Evolutionary conservation across 2,113 vertebrate genomes (phyloP).

Genomic region (Genyomyrus donnyi): DNA sequence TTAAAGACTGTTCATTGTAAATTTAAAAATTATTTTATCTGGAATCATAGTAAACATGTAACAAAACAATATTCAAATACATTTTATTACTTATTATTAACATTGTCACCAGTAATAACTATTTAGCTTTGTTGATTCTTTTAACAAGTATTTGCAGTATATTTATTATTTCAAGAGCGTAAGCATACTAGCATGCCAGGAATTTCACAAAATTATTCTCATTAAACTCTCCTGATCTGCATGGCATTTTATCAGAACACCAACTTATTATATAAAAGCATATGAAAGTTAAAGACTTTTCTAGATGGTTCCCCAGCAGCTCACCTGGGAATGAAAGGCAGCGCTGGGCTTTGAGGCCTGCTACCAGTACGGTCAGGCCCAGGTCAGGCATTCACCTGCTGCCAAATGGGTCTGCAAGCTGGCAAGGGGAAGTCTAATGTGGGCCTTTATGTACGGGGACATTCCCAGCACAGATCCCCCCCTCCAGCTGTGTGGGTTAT

Average conservation of each 20-base stretch:
- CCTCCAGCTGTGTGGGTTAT: constrained; percentile 6
- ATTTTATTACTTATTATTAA: not conserved
- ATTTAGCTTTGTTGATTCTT: not conserved
- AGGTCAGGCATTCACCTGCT: constrained; percentile 31
- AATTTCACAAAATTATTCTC: not conserved
- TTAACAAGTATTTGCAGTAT: not conserved
- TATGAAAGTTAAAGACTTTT: constrained; percentile 4
- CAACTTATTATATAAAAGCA: not conserved
- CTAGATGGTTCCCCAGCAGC: not conserved
- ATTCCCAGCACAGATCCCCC: constrained; percentile 32
- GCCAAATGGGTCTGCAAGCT: constrained; percentile 41
- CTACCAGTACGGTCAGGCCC: constrained; percentile 17
- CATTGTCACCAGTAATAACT: not conserved
- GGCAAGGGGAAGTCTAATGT: constrained; percentile 42
- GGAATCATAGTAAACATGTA: not conserved
- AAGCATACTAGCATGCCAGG: not conserved
- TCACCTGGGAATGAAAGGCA: constrained; percentile 16
- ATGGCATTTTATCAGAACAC: not conserved
- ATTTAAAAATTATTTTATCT: not conserved
- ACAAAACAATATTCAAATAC: not conserved
- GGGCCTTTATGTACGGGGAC: constrained; percentile 33
- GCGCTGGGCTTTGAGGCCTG: constrained; percentile 19
- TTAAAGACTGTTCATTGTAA: not conserved
- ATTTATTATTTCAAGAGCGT: not conserved
- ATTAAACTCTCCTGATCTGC: not conserved